Evolutionary conservation across 2,888 invertebrate genomes (phyloP).

Genomic region (Cerceris rybyensis): DNA sequence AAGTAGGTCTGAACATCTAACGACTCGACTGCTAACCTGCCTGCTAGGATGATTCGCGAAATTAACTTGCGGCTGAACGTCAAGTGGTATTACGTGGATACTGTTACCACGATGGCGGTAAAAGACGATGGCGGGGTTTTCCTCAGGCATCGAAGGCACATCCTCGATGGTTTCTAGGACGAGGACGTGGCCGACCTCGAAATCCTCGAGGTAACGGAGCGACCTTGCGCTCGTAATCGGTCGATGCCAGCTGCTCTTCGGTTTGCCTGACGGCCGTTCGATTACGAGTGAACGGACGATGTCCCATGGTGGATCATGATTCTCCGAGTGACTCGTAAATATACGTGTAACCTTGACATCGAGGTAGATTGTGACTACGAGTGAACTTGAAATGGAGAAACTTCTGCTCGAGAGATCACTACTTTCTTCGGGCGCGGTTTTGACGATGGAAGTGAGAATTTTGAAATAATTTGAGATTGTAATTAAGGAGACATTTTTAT

Average conservation of each 20-base stretch:
- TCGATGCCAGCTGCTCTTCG: constrained; percentile 51
- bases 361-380: not conserved
- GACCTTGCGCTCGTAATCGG: constrained; percentile 64
- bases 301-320: constrained; percentile 21
- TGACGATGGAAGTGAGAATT: too few relatives aligned
- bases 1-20: constrained; percentile 39
- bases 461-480: too few relatives aligned
- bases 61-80: constrained; percentile 53
- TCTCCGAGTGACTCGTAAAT: constrained; percentile 31
- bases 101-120: constrained; percentile 48
- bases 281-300: constrained; percentile 57
- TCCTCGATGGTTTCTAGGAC: constrained; percentile 55
- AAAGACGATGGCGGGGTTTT: constrained; percentile 11
- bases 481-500: too few relatives aligned
- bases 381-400: not conserved
- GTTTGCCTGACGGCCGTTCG: constrained; percentile 27
- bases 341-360: constrained; percentile 42
- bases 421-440: not conserved
- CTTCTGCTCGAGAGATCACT: not conserved
- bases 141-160: constrained; percentile 31
- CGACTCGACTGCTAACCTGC: constrained; percentile 25
- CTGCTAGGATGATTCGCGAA: constrained; percentile 48
- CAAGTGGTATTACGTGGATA: constrained; percentile 51
- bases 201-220: constrained; percentile 69
- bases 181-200: constrained; percentile 68